Evolutionary conservation across 2,797 vertebrate species (phyloP).

Genomic region (Peromyscus attwateri): DNA sequence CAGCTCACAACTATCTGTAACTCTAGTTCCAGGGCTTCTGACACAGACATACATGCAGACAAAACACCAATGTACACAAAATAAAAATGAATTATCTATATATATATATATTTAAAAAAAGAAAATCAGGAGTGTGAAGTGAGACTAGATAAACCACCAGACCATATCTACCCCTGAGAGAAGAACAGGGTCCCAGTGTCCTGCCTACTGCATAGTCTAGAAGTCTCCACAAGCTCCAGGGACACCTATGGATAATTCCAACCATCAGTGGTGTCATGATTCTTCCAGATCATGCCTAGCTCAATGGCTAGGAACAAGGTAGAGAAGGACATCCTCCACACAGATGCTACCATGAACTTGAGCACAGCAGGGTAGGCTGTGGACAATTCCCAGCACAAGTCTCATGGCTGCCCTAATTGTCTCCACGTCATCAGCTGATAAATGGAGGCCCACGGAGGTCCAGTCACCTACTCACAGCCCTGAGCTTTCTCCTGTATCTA

Average conservation of each 20-base stretch:
- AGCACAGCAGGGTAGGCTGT: neutral
- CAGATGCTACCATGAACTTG: neutral
- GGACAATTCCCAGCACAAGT: neutral
- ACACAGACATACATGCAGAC: neutral
- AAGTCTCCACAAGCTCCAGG: neutral
- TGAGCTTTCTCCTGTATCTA: neutral
- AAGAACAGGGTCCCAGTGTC: no score
- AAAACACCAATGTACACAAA: neutral
- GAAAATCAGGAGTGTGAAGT: neutral
- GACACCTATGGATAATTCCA: neutral
- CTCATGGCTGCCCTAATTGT: neutral
- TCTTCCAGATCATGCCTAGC: neutral
- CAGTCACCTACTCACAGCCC: neutral
- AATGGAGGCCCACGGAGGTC: neutral
- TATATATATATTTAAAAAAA: neutral
- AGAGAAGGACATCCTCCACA: accelerated
- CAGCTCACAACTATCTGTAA: neutral
- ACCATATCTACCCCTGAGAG: neutral
- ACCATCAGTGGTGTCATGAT: neutral
- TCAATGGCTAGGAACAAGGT: neutral
- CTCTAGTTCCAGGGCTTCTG: neutral
- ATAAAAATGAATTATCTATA: neutral
- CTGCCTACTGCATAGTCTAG: no score
- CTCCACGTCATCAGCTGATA: neutral
- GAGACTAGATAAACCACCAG: neutral